Evolutionary conservation across 1,140 invertebrate species (phyloP).

Genomic region (Leptinotarsa defecta): DNA sequence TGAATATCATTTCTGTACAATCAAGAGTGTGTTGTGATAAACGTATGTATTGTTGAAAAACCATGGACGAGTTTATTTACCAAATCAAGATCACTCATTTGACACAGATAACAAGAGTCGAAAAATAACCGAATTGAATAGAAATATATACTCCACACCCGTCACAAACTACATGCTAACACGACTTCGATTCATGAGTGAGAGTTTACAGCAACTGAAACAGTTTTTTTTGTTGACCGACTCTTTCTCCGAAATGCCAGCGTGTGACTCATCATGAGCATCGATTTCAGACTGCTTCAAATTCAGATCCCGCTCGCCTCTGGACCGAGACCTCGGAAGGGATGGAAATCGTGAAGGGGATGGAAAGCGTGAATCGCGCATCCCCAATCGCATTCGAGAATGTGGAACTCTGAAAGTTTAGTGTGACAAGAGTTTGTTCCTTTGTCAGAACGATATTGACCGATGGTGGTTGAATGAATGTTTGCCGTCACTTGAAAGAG

Average conservation of each 20-base stretch:
- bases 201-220: neutral
- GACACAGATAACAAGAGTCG: neutral
- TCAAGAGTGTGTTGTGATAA: neutral
- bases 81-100: neutral
- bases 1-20: neutral
- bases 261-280: constrained; percentile 1
- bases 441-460: neutral
- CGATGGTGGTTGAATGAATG: neutral
- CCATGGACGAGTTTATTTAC: neutral
- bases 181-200: neutral
- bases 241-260: neutral
- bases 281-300: neutral
- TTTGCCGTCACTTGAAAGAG: neutral
- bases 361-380: constrained; percentile 1
- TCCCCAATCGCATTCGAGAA: neutral
- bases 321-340: neutral
- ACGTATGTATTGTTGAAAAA: neutral
- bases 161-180: neutral
- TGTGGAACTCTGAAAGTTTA: neutral
- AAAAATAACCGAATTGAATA: neutral
- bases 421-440: neutral
- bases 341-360: neutral
- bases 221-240: neutral
- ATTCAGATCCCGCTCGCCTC: neutral
- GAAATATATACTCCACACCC: neutral